A percentile compares a stretch with the other conserved stretches of the same genome.
Evolutionary conservation across 2,113 vertebrate species (phyloP).

Genomic region (Rostratula benghalensis): DNA sequence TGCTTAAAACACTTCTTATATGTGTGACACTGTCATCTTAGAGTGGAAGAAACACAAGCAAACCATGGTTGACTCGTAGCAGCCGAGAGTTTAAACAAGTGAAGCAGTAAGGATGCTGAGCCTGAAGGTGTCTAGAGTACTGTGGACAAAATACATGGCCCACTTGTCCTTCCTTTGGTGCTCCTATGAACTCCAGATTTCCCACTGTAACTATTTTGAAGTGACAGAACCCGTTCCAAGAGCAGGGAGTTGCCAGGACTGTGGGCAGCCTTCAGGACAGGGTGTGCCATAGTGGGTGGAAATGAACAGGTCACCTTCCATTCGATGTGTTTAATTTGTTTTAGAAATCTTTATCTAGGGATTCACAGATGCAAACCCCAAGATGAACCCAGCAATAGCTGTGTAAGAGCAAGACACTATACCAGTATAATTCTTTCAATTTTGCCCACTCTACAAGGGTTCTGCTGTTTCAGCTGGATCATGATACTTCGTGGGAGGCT

Average conservation of each 20-base stretch:
- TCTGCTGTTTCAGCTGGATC: background rate
- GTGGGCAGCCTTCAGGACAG: background rate
- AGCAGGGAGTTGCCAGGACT: background rate
- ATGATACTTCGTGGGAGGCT: background rate
- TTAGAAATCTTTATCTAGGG: background rate
- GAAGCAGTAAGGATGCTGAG: background rate
- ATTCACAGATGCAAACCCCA: background rate
- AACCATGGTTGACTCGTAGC: background rate
- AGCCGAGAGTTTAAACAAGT: background rate
- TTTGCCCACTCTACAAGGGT: background rate
- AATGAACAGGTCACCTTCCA: background rate
- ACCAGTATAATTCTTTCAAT: background rate
- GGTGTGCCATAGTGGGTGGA: background rate
- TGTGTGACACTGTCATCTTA: background rate
- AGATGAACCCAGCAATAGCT: background rate
- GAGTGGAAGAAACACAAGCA: background rate
- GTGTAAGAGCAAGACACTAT: background rate
- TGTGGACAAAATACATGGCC: fast-evolving
- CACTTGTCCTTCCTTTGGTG: background rate
- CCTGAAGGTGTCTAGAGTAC: background rate
- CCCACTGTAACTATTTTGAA: background rate
- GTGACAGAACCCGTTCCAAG: fast-evolving
- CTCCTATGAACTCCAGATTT: background rate
- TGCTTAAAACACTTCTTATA: fast-evolving
- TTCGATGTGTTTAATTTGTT: background rate